These are phyloP conservation scores for Acropternis orthonyx DNA, from an alignment of 2,797 vertebrate genomes.

Conservation along the genomic window DNA sequence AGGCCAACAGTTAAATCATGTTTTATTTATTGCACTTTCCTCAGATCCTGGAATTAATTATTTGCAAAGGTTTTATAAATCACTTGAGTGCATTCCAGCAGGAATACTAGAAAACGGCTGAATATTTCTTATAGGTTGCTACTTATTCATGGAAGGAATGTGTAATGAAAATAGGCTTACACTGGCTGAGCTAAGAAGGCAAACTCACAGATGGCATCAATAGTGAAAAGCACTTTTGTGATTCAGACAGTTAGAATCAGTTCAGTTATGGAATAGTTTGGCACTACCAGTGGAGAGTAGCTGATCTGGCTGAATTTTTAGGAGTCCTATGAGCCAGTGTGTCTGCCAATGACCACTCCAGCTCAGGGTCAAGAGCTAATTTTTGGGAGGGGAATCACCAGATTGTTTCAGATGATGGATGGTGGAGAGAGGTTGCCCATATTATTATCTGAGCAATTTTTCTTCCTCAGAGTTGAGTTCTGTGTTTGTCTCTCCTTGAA, in stretches of 20 bases:
- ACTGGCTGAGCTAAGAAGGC: neutral
- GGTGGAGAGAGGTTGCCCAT: neutral
- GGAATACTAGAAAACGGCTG: neutral
- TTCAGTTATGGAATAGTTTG: neutral
- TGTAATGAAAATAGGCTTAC: neutral
- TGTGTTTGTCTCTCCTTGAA: neutral
- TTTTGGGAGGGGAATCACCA: neutral
- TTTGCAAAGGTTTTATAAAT: neutral
- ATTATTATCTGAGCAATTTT: neutral
- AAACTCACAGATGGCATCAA: neutral
- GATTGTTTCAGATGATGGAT: neutral
- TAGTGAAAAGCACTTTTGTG: neutral
- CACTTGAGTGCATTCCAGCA: neutral
- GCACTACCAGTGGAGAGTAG: neutral
- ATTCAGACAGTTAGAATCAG: neutral
- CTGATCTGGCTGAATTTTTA: neutral
- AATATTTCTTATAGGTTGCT: neutral
- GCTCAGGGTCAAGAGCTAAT: neutral
- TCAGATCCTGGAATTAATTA: neutral
- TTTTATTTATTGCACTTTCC: constrained; percentile 12
- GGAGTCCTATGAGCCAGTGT: neutral
- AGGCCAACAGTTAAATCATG: neutral
- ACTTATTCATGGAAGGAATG: neutral
- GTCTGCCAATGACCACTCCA: neutral
- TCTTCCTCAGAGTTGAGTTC: neutral